phyloP scores from a whole-genome alignment of 2,797 vertebrate genomes.

The Erethizon dorsatum region DNA sequence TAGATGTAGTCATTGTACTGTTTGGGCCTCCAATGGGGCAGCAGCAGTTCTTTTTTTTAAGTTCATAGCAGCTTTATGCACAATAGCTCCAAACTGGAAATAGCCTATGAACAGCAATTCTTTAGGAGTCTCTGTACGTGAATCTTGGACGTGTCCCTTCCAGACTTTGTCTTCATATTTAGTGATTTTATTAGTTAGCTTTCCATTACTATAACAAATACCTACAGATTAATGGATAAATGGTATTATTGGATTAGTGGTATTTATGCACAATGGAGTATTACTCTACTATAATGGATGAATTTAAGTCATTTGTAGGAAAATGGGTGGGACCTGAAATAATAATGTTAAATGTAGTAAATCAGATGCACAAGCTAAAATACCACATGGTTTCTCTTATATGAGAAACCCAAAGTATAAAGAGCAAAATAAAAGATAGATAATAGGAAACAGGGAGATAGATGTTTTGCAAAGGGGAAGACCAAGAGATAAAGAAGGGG shows the following conservation, averaged over 20 bases:
- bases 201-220: not conserved
- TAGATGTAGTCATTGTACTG: not conserved
- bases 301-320: not conserved
- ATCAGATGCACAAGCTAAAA: not conserved
- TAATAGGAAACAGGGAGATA: not conserved
- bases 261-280: not conserved
- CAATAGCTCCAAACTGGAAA: not conserved
- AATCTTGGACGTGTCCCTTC: not conserved
- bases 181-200: not conserved
- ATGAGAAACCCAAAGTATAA: not conserved
- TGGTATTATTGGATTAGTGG: not conserved
- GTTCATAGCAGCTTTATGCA: not conserved
- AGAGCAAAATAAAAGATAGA: not conserved
- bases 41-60: not conserved
- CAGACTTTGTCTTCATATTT: constrained; percentile 35
- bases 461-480: not conserved
- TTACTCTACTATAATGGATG: not conserved
- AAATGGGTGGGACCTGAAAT: not conserved
- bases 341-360: not conserved
- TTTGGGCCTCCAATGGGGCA: not conserved
- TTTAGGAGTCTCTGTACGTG: not conserved
- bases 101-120: not conserved
- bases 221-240: not conserved
- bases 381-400: not conserved
- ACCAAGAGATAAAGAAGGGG: not conserved